Percentiles rank a stretch among this genome's conserved stretches.
Conservation (phyloP, 2,797 vertebrate genomes). For the Intellagama lesueurii region DNA sequence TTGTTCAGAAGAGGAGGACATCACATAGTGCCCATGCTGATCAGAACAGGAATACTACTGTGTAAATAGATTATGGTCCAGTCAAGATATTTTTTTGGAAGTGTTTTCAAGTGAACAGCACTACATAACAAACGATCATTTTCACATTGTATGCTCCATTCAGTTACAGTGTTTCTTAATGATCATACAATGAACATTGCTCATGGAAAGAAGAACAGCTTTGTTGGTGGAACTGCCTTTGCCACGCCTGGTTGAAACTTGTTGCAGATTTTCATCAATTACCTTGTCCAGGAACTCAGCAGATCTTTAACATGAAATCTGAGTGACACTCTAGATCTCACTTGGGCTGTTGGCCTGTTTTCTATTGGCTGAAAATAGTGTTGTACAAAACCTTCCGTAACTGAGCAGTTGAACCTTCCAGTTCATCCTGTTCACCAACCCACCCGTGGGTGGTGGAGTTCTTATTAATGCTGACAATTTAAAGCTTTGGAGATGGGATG, state of each 20-base stretch:
- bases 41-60: slow-evolving; percentile 75
- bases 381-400: slow-evolving; percentile 70
- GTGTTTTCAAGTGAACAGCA: slow-evolving; percentile 75
- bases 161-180: slow-evolving; percentile 81
- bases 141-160: slow-evolving; percentile 79
- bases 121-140: slow-evolving; percentile 76
- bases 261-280: slow-evolving; percentile 81
- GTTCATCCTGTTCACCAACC: slow-evolving; percentile 59
- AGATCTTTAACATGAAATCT: slow-evolving; percentile 72
- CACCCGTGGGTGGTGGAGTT: slow-evolving; percentile 42
- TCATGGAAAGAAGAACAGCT: slow-evolving; percentile 65
- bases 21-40: slow-evolving; percentile 81
- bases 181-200: slow-evolving; percentile 79
- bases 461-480: slow-evolving; percentile 68
- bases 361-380: slow-evolving; percentile 74
- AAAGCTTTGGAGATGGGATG: slow-evolving; percentile 74
- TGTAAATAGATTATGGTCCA: slow-evolving; percentile 84
- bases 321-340: slow-evolving; percentile 75
- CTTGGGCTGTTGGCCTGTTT: slow-evolving; percentile 74
- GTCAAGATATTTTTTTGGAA: slow-evolving; percentile 72
- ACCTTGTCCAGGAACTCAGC: slow-evolving; percentile 80
- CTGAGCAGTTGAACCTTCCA: slow-evolving; percentile 67
- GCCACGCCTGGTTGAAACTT: slow-evolving; percentile 82
- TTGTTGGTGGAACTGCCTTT: slow-evolving; percentile 70
- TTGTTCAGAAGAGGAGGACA: slow-evolving; percentile 94